Evolutionary conservation across 2,113 vertebrate genomes (phyloP).

Genomic region (Eira barbara): DNA sequence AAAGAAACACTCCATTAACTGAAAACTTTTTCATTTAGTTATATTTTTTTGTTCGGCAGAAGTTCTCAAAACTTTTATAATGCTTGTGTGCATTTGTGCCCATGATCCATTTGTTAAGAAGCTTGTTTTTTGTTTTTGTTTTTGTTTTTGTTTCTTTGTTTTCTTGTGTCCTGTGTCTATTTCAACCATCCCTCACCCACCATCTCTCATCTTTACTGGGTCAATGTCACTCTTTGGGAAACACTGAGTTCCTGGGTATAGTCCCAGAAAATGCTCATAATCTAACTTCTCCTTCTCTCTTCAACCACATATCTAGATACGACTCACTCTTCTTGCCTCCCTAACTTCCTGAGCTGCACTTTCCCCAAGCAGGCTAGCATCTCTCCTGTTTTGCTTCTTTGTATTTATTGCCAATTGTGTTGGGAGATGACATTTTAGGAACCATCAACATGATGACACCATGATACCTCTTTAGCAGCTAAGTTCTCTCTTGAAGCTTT

Average conservation of each 20-base stretch:
- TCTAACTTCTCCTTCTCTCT: neutral
- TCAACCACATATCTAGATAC: neutral
- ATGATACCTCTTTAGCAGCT: neutral
- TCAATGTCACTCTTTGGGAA: neutral
- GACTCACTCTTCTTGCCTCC: neutral
- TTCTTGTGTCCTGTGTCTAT: neutral
- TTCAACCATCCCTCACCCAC: neutral
- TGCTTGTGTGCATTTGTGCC: neutral
- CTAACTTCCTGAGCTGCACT: neutral
- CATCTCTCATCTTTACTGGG: neutral
- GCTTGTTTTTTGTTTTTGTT: neutral
- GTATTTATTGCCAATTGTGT: neutral
- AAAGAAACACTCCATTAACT: neutral
- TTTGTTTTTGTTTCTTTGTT: neutral
- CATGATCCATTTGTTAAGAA: neutral
- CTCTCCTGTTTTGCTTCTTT: neutral
- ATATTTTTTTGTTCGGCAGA: neutral
- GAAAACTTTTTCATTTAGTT: neutral
- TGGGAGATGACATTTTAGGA: neutral
- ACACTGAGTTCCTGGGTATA: neutral
- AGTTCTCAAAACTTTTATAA: neutral
- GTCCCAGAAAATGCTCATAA: neutral
- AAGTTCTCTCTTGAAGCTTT: neutral
- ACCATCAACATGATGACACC: rapidly evolving
- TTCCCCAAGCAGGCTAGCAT: neutral